These are phyloP conservation scores for Drosophila tani DNA, from an alignment of 1,140 invertebrate species.

Conservation along the genomic window DNA sequence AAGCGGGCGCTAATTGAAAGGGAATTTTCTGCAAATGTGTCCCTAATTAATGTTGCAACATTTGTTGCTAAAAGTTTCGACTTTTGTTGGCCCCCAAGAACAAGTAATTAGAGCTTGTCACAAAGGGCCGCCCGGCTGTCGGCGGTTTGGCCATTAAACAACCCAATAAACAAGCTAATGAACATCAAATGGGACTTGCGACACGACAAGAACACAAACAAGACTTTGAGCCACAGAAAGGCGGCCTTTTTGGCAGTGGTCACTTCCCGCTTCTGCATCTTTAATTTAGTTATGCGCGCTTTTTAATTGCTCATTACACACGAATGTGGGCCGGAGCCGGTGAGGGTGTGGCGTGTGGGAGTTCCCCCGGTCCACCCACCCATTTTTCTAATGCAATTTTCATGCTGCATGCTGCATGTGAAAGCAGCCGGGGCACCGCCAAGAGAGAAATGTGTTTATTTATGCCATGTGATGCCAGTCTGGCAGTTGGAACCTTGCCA, in stretches of 20 bases:
- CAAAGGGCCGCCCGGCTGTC: constrained; percentile 24
- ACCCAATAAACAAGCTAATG: constrained; percentile 48
- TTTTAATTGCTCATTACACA: constrained; percentile 70
- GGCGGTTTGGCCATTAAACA: constrained; percentile 41
- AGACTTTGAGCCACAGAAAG: constrained; percentile 5
- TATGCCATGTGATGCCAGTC: constrained; percentile 61
- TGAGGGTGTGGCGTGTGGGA: constrained; percentile 8
- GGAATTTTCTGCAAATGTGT: constrained; percentile 57
- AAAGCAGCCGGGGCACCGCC: constrained; percentile 28
- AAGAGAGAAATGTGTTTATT: constrained; percentile 68
- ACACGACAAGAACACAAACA: constrained; percentile 9
- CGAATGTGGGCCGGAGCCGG: constrained; percentile 5
- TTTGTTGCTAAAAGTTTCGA: constrained; percentile 55
- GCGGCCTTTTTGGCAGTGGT: constrained; percentile 33
- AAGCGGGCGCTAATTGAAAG: constrained; percentile 68
- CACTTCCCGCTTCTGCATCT: constrained; percentile 26
- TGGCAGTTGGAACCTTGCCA: constrained; percentile 66
- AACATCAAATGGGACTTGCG: constrained; percentile 32
- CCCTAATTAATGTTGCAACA: constrained; percentile 68
- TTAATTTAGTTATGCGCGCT: constrained; percentile 68
- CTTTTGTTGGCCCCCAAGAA: constrained; percentile 20
- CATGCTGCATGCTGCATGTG: constrained; percentile 55
- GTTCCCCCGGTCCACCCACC: neutral
- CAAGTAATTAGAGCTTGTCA: constrained; percentile 74
- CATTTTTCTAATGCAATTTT: constrained; percentile 71